Conservation (phyloP, 2,888 invertebrate species). For the Lapara coniferarum region DNA sequence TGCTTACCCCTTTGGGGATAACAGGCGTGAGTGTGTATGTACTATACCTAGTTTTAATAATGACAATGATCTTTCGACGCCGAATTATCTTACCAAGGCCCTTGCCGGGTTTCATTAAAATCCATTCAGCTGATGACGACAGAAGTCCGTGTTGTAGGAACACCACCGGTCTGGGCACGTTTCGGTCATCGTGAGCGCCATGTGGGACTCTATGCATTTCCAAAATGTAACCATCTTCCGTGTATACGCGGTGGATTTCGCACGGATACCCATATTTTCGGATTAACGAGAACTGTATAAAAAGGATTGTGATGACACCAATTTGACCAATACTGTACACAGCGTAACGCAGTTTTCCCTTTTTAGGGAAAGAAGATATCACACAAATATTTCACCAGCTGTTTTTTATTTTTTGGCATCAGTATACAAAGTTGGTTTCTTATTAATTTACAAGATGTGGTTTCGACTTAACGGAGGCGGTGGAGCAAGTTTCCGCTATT, state of each 20-base stretch:
- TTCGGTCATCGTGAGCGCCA: slow-evolving; percentile 54
- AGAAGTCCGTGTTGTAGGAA: slow-evolving; percentile 92
- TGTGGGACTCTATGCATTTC: slow-evolving; percentile 91
- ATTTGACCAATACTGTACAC: not conserved
- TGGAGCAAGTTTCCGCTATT: no score
- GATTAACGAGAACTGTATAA: slow-evolving; percentile 64
- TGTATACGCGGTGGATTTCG: slow-evolving; percentile 88
- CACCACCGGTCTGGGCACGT: slow-evolving; percentile 75
- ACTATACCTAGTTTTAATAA: no score
- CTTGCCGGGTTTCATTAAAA: slow-evolving; percentile 87
- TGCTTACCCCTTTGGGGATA: no score
- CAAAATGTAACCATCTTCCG: slow-evolving; percentile 92
- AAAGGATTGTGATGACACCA: not conserved
- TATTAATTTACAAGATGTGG: no score
- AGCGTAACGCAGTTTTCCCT: no score
- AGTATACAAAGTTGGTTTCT: no score
- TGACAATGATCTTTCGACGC: no score
- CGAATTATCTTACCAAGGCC: slow-evolving; percentile 68
- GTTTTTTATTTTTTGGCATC: no score
- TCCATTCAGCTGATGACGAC: slow-evolving; percentile 91
- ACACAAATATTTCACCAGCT: no score
- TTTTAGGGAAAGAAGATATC: no score
- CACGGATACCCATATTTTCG: slow-evolving; percentile 86
- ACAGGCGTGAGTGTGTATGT: no score
- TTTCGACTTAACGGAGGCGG: no score